Base-by-base conservation (phyloP, 2,888 invertebrate species). In the Thysanoteuthis rhombus region DNA sequence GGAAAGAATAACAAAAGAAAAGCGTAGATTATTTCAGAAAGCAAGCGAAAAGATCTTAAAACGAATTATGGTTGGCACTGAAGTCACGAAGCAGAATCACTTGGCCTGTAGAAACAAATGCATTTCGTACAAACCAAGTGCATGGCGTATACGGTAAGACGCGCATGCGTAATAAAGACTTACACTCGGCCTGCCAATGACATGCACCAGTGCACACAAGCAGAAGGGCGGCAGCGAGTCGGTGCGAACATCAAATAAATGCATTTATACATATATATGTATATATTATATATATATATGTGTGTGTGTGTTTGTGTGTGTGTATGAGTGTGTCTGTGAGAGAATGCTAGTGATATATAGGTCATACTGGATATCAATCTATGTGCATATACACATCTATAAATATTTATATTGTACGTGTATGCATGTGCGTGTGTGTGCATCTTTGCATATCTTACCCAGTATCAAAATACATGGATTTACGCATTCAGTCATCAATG, bases 151-250 rank as follows among this genome's bases (percentile, higher is more conserved):
- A 19, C n/a, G 36, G 75, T 75, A 36, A 75, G 75, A 75, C 36
- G 75, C n/a, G 75, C 75, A 75, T 75, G 75, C 75, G 75, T 75
- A 75, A 75, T 75, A 75, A 75, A 75, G 75, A 75, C 75, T 75
- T 75, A 75, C 75, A 75, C 75, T 75, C 75, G 75, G 75, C 75
- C 75, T 75, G 75, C 75, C 75, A 75, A 75, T 75, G 75, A 75
- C 75, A 75, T 19, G 75, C 75, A 75, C 36, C 75, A 75, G 75
- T 75, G 75, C 75, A 75, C 75, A 75, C 75, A 75, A 75, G n/a
- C 75, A 75, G 75, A 75, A 75, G 75, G 75, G 36, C 75, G 75
- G 75, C 75, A 75, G 75, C 75, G 75, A 75, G n/a, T n/a, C 75
- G 36, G 75, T 36, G 75, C 75, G 75, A 75, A 75, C n/a, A 75